Conservation (phyloP, 2,113 vertebrate species). For the Ptychochromis oligacanthus region DNA sequence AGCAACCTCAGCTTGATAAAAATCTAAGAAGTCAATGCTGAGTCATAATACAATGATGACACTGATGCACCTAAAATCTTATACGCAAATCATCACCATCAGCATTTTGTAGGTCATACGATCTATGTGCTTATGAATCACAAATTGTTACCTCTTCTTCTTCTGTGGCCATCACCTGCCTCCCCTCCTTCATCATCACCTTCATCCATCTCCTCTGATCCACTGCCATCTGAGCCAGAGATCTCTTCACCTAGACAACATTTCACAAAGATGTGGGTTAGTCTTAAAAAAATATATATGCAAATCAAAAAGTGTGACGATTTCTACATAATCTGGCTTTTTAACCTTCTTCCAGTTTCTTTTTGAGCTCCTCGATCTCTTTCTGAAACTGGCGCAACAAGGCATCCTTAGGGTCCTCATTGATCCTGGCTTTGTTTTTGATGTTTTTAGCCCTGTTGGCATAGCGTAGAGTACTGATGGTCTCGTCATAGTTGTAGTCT, state of each 20-base stretch:
- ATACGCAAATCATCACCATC: background rate
- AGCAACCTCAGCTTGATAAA: background rate
- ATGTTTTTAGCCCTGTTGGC: constrained; percentile 99
- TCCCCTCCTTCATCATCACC: constrained; percentile 89
- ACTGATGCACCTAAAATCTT: background rate
- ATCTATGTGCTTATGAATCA: background rate
- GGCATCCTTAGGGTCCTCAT: constrained; percentile 98
- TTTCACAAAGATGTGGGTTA: background rate
- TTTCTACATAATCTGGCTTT: background rate
- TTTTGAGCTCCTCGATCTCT: constrained; percentile 98
- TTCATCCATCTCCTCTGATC: constrained; percentile 93
- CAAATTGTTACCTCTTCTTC: constrained; percentile 83
- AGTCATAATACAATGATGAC: constrained; percentile 16
- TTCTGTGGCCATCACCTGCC: constrained; percentile 88
- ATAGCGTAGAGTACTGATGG: constrained; percentile 97
- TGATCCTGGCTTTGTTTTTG: constrained; percentile 99
- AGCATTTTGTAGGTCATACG: background rate
- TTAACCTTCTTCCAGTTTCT: constrained; percentile 95
- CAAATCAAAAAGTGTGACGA: background rate
- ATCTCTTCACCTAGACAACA: constrained; percentile 89
- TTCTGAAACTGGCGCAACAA: constrained; percentile 96
- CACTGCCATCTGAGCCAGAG: constrained; percentile 93
- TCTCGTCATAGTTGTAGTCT: constrained; percentile 99
- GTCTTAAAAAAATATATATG: background rate
- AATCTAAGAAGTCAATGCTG: background rate